A percentile compares a stretch with the other conserved stretches of the same genome.
These are phyloP conservation scores for Chelmon rostratus DNA, from an alignment of 2,797 vertebrate species.

Conservation along the genomic window DNA sequence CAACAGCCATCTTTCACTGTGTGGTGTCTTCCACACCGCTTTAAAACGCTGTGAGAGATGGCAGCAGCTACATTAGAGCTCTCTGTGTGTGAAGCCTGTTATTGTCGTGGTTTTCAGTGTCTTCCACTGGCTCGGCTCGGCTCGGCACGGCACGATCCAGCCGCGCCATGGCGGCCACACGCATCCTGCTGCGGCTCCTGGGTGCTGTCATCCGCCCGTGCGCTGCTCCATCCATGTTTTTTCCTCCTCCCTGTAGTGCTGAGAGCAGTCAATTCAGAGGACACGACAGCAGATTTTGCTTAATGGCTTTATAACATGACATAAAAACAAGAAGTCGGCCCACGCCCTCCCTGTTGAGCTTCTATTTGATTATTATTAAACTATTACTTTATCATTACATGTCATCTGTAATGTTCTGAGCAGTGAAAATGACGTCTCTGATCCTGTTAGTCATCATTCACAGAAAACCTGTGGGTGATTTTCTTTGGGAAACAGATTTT, in stretches of 20 bases:
- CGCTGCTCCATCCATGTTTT: not conserved
- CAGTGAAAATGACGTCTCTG: no score
- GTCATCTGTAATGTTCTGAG: no score
- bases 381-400: not conserved
- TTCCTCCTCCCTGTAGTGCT: no score
- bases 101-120: not conserved
- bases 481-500: no score
- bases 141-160: not conserved
- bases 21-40: not conserved
- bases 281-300: not conserved
- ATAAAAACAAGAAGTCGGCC: no score
- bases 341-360: not conserved
- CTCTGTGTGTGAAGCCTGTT: not conserved
- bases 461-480: no score
- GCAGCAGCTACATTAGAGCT: not conserved
- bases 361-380: not conserved
- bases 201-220: not conserved
- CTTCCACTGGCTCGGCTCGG: not conserved
- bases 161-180: slow-evolving; percentile 3
- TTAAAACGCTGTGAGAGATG: not conserved
- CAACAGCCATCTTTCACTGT: slow-evolving; percentile 28
- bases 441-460: no score
- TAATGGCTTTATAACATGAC: not conserved
- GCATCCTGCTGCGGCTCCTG: not conserved
- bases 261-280: no score